Conservation (phyloP, 2,888 invertebrate species). For the Caenorhabditis afra region DNA sequence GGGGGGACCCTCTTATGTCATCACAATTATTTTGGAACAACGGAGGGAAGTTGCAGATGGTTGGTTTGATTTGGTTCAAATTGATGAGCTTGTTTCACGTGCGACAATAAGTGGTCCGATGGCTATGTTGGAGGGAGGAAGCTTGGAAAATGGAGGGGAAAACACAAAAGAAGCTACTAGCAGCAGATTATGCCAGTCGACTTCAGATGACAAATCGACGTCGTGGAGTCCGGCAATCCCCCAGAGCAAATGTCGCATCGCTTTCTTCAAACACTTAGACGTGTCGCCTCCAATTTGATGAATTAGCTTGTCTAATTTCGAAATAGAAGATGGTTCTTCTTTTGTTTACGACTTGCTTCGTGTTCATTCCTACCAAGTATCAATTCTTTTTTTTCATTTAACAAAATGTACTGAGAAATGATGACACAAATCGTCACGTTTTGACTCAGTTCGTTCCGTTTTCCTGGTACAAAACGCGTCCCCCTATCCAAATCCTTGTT, state of each 20-base stretch:
- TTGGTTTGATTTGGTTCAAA: neutral
- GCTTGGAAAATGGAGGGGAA: neutral
- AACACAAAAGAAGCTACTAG: constrained; percentile 40
- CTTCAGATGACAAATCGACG: constrained; percentile 55
- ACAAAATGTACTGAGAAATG: too few relatives aligned
- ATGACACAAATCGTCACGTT: neutral
- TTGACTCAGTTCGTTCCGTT: neutral
- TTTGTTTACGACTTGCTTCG: neutral
- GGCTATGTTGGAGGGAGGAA: neutral
- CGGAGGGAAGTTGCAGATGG: constrained; percentile 46
- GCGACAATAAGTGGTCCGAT: constrained; percentile 10
- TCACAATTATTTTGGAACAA: constrained; percentile 52
- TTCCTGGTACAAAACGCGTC: neutral
- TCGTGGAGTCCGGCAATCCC: constrained; percentile 49
- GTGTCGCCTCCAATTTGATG: constrained; percentile 46
- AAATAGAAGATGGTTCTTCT: constrained; percentile 15
- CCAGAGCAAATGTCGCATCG: constrained; percentile 47
- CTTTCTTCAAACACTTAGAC: constrained; percentile 44
- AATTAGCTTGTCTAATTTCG: constrained; percentile 34
- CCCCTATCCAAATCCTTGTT: constrained; percentile 14
- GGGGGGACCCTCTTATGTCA: constrained; percentile 46
- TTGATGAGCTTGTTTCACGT: constrained; percentile 40
- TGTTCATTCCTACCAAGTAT: too few relatives aligned
- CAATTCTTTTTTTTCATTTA: too few relatives aligned
- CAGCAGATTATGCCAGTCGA: constrained; percentile 57